These are phyloP conservation scores for Darevskia mixta DNA, from an alignment of 2,797 vertebrate species.

Conservation along the genomic window DNA sequence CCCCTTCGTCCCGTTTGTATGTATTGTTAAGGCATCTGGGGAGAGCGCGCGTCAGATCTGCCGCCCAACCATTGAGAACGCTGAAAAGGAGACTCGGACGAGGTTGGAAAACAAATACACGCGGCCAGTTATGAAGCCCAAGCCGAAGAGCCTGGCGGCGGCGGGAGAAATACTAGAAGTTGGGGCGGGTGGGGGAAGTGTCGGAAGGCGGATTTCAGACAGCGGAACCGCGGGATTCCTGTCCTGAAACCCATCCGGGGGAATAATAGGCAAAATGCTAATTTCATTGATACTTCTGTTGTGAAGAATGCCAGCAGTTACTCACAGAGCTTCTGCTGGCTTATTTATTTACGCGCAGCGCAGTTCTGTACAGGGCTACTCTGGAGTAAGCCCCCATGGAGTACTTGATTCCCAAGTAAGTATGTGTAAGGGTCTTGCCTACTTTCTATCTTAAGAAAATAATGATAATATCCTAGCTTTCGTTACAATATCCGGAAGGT, in stretches of 20 bases:
- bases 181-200: too few relatives aligned
- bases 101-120: neutral
- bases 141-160: neutral
- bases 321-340: too few relatives aligned
- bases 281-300: neutral
- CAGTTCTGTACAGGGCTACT: too few relatives aligned
- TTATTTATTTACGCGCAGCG: too few relatives aligned
- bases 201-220: neutral
- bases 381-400: too few relatives aligned
- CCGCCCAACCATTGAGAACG: rapidly evolving
- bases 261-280: neutral
- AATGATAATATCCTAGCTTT: too few relatives aligned
- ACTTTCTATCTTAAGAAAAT: too few relatives aligned
- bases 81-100: neutral
- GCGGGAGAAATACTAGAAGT: rapidly evolving
- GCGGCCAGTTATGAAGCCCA: neutral
- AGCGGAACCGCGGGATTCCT: neutral
- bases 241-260: neutral
- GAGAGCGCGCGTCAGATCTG: neutral
- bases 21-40: neutral
- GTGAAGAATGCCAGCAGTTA: neutral
- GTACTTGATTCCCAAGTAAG: too few relatives aligned
- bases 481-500: too few relatives aligned
- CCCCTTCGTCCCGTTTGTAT: neutral
- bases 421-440: too few relatives aligned